These are phyloP conservation scores for Patella depressa DNA, from an alignment of 2,888 invertebrate species.

Conservation along the genomic window DNA sequence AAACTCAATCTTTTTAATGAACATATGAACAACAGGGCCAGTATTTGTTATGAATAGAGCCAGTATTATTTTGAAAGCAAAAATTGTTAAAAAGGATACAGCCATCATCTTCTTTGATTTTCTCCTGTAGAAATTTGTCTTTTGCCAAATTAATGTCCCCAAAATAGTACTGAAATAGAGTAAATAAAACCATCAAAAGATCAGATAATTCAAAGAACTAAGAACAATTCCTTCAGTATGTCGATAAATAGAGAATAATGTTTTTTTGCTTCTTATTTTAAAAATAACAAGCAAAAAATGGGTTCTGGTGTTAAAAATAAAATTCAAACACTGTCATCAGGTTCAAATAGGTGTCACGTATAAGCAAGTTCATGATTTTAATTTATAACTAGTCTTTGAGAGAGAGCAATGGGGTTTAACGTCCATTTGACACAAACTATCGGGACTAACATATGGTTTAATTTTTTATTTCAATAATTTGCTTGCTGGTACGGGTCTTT, in stretches of 20 bases:
- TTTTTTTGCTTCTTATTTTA: too few relatives aligned
- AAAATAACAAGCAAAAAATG: too few relatives aligned
- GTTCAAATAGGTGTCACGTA: background rate
- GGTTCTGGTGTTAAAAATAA: too few relatives aligned
- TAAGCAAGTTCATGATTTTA: background rate
- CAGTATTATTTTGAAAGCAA: background rate
- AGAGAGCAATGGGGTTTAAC: too few relatives aligned
- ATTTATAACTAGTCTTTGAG: too few relatives aligned
- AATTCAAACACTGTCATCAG: background rate
- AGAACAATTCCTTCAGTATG: too few relatives aligned
- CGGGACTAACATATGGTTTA: too few relatives aligned
- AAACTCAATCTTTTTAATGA: too few relatives aligned
- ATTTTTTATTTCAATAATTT: too few relatives aligned
- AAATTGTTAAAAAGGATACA: slow-evolving; percentile 69
- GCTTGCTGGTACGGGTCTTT: too few relatives aligned
- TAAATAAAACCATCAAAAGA: slow-evolving; percentile 19
- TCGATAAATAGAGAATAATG: too few relatives aligned
- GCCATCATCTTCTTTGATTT: slow-evolving; percentile 86
- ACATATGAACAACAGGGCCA: background rate
- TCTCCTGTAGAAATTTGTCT: slow-evolving; percentile 93
- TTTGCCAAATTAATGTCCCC: slow-evolving; percentile 92
- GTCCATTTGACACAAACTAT: too few relatives aligned
- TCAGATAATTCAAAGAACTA: background rate
- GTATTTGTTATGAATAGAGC: background rate
- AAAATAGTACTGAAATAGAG: slow-evolving; percentile 78